Base-by-base conservation (phyloP, 2,888 invertebrate genomes). In the Ochropacha duplaris region DNA sequence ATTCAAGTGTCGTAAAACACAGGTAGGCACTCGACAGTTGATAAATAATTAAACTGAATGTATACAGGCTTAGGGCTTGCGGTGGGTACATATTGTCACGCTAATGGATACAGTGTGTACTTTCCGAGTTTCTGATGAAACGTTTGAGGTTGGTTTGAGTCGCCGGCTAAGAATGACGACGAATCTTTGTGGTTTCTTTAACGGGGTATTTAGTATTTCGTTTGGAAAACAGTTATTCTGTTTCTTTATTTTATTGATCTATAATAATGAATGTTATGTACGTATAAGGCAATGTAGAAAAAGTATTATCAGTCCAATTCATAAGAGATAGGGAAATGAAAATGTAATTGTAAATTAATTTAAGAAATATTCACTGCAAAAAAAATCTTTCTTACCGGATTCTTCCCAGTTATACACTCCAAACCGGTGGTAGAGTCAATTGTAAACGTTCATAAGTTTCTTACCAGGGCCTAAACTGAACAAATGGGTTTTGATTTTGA, bases 21-120 rank as follows among this genome's bases (percentile, higher is more conserved):
- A 74, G 75, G 76, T 74, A 72, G 71, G 70, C 76, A 70, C 76
- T 74, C 70, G 69, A 65, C 71, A 71, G 58, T 63, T 65, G 66
- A 66, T 81, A 74, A 78, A 82, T 82, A 80, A 79, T 81, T 78
- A 75, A 80, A 63, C 66, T 34, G 55, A 61, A 62, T 62, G 59
- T 66, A 61, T 54, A 59, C 55, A 54, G 26, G 54, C 11, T 50
- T 49, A 56, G 54, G 60, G 56, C 57, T 51, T 55, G 50, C 28
- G 22, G 49, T 22, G 55, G 19, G 50, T 56, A 44, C 57, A 44
- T 44, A 44, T 44, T 44, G 57, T 69, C 65, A 55, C 49, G 31
- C 56, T 66, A 71, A 72, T 69, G 65, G 65, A 66, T 56, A 26
- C 54, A 28, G 61, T 64, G 61, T 62, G 57, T 63, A 63, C 59